Conservation (phyloP, 2,797 vertebrate genomes). For the Tarsius wallacei region DNA sequence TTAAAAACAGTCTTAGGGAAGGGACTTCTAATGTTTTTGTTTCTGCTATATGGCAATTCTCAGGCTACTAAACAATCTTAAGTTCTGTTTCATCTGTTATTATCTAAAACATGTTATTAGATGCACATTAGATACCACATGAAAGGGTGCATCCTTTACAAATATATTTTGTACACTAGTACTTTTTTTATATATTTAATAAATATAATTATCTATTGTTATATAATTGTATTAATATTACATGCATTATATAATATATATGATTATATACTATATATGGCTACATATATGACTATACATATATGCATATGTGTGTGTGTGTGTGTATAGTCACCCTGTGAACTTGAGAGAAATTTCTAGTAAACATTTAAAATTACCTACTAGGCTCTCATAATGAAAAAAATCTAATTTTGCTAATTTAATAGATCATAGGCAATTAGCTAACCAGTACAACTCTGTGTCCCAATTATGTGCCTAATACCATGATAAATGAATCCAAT, state of each 20-base stretch:
- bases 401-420: conserved; percentile 43
- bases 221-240: too few species aligned
- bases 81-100: not conserved
- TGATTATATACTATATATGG: not conserved
- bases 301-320: too few species aligned
- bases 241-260: too few species aligned
- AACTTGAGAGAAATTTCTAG: not conserved
- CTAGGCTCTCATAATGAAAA: not conserved
- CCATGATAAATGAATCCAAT: not conserved
- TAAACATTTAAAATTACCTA: conserved; percentile 36
- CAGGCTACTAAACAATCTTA: not conserved
- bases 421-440: conserved; percentile 12
- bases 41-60: not conserved
- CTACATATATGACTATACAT: too few species aligned
- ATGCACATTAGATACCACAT: not conserved
- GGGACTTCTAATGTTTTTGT: not conserved
- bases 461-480: not conserved
- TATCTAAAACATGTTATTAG: not conserved
- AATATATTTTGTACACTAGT: not conserved
- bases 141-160: not conserved
- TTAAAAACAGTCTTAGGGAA: not conserved
- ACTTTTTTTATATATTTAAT: not conserved
- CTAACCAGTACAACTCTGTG: not conserved
- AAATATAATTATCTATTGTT: too few species aligned
- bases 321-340: not conserved